Evolutionary conservation across 2,797 vertebrate species (phyloP), one percentile per base, ranked within the genome.

Genomic region (Sebastes taczanowskii): DNA sequence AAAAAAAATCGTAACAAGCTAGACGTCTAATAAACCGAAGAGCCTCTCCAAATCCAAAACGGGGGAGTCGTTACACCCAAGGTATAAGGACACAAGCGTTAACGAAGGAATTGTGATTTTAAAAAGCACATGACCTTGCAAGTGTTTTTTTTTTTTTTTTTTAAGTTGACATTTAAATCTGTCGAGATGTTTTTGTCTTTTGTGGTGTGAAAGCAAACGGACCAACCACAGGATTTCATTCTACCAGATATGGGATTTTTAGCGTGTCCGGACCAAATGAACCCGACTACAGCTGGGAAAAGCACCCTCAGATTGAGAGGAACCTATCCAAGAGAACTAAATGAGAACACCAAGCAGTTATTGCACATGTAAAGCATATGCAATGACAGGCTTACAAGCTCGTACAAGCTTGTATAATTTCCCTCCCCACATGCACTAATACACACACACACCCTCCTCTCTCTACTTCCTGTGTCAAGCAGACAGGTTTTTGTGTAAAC

Each of bases 21-120:
- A 85, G 86, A 77, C 86, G 62, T 79, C 83, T 77, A 69, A 84
- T 92, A 90, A 88, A 91, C 11, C 6, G 4, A 80, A 86, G 73
- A 79, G 79, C 78, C 65, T 78, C 77, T 71, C 11, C 2, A 74
- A 83, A 76, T 58, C 42, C 65, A 55, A 78, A 79, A 74, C 13
- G 14, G 32, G 61, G 78, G 59, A 69, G 68, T 85, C 32, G 11
- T 87, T 88, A 66, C 29, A 81, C 64, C 78, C 58, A 29, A 74
- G 71, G 78, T 79, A 42, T 42, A 6, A 85, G 63, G 85, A 84
- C 75, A 56, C 81, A 77, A 46, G 7, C 3, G 2, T 38, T 27
- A 62, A 62, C 81, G 73, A 85, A 32, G 49, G n/a, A 76, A 23
- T 5, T 67, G 55, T 64, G 64, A 49, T 83, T 66, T 82, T 2